Conservation (phyloP, 2,888 invertebrate genomes). For the Chironomus riparius region DNA sequence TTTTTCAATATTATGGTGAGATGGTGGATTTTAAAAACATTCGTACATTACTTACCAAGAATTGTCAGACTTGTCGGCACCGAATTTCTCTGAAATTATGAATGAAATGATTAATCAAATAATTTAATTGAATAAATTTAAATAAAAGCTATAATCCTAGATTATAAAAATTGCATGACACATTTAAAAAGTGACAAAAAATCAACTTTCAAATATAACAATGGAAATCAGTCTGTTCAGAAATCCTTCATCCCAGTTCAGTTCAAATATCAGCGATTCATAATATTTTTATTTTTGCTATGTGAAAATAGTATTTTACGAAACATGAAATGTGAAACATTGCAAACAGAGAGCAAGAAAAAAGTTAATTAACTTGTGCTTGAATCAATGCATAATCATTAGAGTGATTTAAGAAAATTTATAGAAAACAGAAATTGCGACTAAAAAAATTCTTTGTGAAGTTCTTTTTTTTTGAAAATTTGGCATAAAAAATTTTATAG, state of each 20-base stretch:
- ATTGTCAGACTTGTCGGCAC: background rate
- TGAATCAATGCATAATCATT: background rate
- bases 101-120: background rate
- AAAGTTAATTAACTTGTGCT: background rate
- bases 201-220: background rate
- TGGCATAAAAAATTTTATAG: background rate
- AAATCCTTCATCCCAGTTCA: background rate
- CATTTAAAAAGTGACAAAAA: background rate
- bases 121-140: background rate
- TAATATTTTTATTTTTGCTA: background rate
- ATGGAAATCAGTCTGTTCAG: background rate
- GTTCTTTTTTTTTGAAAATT: no score
- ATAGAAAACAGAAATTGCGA: background rate
- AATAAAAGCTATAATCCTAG: background rate
- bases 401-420: background rate
- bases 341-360: background rate
- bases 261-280: background rate
- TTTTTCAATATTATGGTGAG: no score
- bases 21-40: no score
- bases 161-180: background rate
- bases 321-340: background rate
- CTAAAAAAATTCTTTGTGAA: background rate
- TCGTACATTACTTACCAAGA: background rate
- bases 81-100: background rate
- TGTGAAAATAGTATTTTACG: background rate